Base-by-base conservation (phyloP, 2,888 invertebrate genomes). In the Drosophila paramelanica region DNA sequence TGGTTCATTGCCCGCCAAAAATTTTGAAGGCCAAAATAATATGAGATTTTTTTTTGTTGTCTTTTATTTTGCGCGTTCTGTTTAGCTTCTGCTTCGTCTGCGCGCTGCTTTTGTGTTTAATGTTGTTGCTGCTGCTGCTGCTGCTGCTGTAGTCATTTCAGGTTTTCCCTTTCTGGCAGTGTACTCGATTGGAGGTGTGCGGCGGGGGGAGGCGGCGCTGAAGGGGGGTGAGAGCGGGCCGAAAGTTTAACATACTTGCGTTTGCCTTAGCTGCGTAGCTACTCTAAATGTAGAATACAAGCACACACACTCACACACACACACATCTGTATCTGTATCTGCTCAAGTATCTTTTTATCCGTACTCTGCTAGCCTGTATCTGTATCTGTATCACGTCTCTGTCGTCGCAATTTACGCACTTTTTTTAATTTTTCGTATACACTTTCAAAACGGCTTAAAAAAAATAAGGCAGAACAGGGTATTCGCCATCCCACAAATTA, bases 1-100 rank as follows among this genome's bases (percentile, higher is more conserved):
- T 91, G 90, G 90, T 90, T 90, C 90, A 90, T 89, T 91, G 91
- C 84, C 90, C 90, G 90, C 91, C 90, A 89, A 90, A 91, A 81
- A 82, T 89, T 87, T 91, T 91, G 90, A 90, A 90, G 90, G 90
- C 90, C 90, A 90, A 90, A 89, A 88, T 73, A 90, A 90, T 89
- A 84, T 84, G 81, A 79, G 81, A 84, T 83, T 88, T 82, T 81
- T 75, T 75, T 69, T 31, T 73, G 25, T 41, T 61, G 23, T 65
- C 5, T 11, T 56, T 52, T 67, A 77, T 79, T 72, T 70, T 74
- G 67, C 58, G 64, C 56, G 74, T 71, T 81, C 75, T 81, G 78
- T 74, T 78, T 79, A 69, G 79, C 73, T 69, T 77, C 67, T 80
- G 62, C 78, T 71, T 67, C 72, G 70, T 73, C 58, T 52, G 59